These are phyloP conservation scores for Macaca nemestrina DNA, from an alignment of 2,113 vertebrate genomes.

Conservation along the genomic window DNA sequence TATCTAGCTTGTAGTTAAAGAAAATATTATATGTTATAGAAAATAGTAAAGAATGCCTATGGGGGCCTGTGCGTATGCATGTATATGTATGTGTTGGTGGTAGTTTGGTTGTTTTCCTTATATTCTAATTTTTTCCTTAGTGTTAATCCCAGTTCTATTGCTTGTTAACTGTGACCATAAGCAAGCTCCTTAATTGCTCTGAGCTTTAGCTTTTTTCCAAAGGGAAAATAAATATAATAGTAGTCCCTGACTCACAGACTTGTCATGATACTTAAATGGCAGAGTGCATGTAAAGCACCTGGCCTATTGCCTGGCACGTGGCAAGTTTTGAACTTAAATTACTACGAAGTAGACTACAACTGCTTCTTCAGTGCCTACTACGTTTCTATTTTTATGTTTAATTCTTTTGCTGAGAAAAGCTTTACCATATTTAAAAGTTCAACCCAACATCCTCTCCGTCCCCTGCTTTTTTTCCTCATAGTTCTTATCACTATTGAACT, in stretches of 20 bases:
- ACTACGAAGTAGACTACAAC: background rate
- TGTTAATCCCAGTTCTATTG: background rate
- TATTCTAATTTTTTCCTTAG: background rate
- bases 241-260: constrained; percentile 36
- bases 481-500: rapidly evolving
- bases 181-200: background rate
- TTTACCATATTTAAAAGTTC: background rate
- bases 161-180: background rate
- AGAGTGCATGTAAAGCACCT: background rate
- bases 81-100: background rate
- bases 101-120: background rate
- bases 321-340: background rate
- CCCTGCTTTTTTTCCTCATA: background rate
- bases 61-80: background rate
- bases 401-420: background rate
- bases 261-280: background rate
- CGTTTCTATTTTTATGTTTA: background rate
- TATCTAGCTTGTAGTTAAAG: background rate
- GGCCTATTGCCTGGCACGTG: background rate
- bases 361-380: background rate
- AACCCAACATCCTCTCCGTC: background rate
- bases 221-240: constrained; percentile 11
- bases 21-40: background rate
- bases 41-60: background rate
- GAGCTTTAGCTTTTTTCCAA: constrained; percentile 34